Evolutionary conservation across 2,888 invertebrate genomes (phyloP).

Genomic region (Catocala sponsa): DNA sequence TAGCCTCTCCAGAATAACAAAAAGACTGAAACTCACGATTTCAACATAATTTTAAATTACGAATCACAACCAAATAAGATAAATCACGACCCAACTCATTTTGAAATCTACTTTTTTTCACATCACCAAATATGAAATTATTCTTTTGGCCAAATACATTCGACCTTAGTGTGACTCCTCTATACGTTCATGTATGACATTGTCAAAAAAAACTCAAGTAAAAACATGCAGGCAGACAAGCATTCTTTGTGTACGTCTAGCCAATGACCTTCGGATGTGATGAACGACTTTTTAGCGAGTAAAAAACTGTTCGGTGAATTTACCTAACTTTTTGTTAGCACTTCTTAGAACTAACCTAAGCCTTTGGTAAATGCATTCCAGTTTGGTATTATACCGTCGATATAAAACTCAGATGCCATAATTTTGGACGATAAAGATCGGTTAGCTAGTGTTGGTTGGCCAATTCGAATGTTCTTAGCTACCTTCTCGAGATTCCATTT

Average conservation of each 20-base stretch:
- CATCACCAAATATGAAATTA: constrained; percentile 75
- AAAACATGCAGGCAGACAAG: constrained; percentile 80
- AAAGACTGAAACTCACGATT: constrained; percentile 24
- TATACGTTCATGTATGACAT: constrained; percentile 81
- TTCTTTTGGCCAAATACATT: constrained; percentile 67
- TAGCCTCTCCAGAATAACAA: constrained; percentile 15
- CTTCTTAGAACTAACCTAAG: constrained; percentile 74
- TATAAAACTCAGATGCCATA: constrained; percentile 78
- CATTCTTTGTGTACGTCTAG: constrained; percentile 86
- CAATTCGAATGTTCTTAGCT: constrained; percentile 53
- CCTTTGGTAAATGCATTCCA: constrained; percentile 75
- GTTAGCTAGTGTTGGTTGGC: constrained; percentile 48
- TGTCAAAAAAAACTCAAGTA: constrained; percentile 78
- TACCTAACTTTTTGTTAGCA: constrained; percentile 83
- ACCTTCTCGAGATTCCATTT: constrained; percentile 51
- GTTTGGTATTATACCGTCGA: constrained; percentile 69
- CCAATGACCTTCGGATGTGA: constrained; percentile 79
- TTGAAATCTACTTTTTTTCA: constrained; percentile 62
- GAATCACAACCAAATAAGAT: constrained; percentile 49
- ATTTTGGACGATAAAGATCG: constrained; percentile 76
- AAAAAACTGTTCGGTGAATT: constrained; percentile 86
- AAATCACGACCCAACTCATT: constrained; percentile 54
- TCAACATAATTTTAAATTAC: constrained; percentile 21
- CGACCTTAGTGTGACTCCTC: constrained; percentile 82
- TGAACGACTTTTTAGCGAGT: constrained; percentile 81